Evolutionary conservation across 2,113 vertebrate genomes (phyloP).

Genomic region (Ahaetulla prasina): DNA sequence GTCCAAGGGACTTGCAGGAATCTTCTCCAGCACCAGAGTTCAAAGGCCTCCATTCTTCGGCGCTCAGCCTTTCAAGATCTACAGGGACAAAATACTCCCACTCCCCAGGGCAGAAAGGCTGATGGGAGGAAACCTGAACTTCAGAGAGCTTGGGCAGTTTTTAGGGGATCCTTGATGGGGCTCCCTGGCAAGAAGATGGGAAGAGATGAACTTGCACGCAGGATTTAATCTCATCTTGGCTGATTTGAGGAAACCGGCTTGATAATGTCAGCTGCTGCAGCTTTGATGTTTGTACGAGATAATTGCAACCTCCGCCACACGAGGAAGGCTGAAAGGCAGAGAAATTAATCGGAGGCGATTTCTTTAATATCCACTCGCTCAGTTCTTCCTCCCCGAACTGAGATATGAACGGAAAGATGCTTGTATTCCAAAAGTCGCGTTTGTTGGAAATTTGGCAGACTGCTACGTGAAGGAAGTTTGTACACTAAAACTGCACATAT

Average conservation of each 20-base stretch:
- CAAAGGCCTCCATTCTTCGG: too few relatives aligned
- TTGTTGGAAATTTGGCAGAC: not conserved
- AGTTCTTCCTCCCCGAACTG: not conserved
- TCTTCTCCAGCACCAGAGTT: too few relatives aligned
- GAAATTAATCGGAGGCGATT: not conserved
- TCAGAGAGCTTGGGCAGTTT: not conserved
- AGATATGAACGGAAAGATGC: not conserved
- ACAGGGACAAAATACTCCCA: not conserved
- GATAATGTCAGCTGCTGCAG: conserved; percentile 18
- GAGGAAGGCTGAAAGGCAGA: not conserved
- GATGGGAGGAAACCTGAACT: rapidly evolving
- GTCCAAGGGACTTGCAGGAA: too few relatives aligned
- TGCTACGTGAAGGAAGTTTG: not conserved
- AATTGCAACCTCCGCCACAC: too few relatives aligned
- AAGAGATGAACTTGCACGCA: conserved; percentile 41
- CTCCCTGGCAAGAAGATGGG: not conserved
- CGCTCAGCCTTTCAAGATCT: not conserved
- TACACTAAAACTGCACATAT: not conserved
- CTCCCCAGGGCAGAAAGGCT: not conserved
- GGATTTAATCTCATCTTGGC: conserved; percentile 25
- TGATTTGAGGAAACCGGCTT: conserved; percentile 46
- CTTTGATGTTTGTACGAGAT: conserved; percentile 9
- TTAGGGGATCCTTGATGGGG: not conserved
- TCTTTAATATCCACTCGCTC: not conserved
- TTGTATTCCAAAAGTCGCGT: not conserved